Base-by-base conservation (phyloP, 2,113 vertebrate species). In the Ophiodon elongatus region DNA sequence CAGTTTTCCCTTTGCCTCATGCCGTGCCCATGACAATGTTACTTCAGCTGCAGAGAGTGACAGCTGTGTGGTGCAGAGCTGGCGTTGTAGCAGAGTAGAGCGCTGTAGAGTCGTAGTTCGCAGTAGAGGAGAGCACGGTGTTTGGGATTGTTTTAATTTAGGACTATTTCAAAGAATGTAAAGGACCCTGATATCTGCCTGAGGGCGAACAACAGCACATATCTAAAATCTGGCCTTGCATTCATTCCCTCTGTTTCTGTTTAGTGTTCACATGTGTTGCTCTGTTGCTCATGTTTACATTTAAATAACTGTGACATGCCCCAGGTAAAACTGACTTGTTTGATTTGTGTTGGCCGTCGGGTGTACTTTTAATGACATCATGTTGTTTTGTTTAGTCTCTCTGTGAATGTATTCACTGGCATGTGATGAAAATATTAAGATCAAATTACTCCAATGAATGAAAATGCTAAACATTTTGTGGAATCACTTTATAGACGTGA, bases 21-120 rank as follows among this genome's bases (percentile, higher is more conserved):
- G 77, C 85, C 31, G 84, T 84, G 85, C 77, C 87, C 80, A 90
- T 94, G 90, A 94, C 92, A 93, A 94, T 90, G 82, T 70, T 37
- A 3, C 85, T 54, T 71, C 59, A 64, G 85, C 77, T 29, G 60
- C 66, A 73, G 60, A 82, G 65, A 43, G 73, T 78, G 79, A 76
- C 50, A 27, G 74, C 69, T 41, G 87, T 52, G 66, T 52, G 64
- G 41, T 52, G 82, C 77, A 84, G 82, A 69, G 72, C 57, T 66
- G 71, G 75, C 76, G 62, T 76, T 41, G 82, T 39, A 8, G 54
- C 23, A 11, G 1, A 56, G 54, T 1, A 25, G 52, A 56, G 52
- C 3, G 52, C 5, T 14, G 54, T 25, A 4, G 25, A 27, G 56
- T 57, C 27, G 3, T 6, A 33, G 74, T 79, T 84, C 4, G 57